Base-by-base conservation (phyloP, 1,140 invertebrate species). In the Spodoptera frugiperda region DNA sequence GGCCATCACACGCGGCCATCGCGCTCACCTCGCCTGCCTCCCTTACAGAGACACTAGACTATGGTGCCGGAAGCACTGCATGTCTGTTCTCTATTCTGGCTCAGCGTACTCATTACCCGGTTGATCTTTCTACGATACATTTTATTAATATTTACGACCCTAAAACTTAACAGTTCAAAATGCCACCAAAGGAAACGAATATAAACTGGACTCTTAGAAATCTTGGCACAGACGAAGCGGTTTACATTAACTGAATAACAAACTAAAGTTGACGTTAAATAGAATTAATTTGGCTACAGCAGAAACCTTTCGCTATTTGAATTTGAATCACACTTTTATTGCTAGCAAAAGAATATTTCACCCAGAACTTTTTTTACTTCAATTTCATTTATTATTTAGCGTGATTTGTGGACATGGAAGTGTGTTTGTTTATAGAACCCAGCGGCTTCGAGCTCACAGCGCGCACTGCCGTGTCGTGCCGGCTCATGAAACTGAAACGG, bases 1-100 rank as follows among this genome's bases (percentile, higher is more conserved):
- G 84, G 90, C 90, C 91, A 93, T 92, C 81, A 79, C 87, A 84
- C 84, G 87, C 86, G 77, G 82, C 86, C 91, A 92, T 92, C 78
- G 84, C 89, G 89, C 80, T 83, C 78, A 79, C 73, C 61, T 71
- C 72, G 76, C 25, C 17, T 54, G 49, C n/a, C 68, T 79, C 75
- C 61, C 80, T 39, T 68, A 78, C 72, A 33, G 54, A 68, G 49
- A 55, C 70, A 76, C 49, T 63, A 57, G 70, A 17, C 63, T 61
- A 63, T 72, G 76, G 49, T 73, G 30, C 51, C 17, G 17, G 1
- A 55, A 11, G 53, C 65, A 75, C 55, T 70, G 15, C 54, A 61
- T 59, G 14, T 12, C 76, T 71, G 53, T 76, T 65, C 49, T 53
- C 39, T 11, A 53, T 51, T 25, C 30, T 30, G 30, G 0, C 19